These are phyloP conservation scores for Andrena camellia DNA, from an alignment of 2,888 invertebrate genomes.

Conservation along the genomic window DNA sequence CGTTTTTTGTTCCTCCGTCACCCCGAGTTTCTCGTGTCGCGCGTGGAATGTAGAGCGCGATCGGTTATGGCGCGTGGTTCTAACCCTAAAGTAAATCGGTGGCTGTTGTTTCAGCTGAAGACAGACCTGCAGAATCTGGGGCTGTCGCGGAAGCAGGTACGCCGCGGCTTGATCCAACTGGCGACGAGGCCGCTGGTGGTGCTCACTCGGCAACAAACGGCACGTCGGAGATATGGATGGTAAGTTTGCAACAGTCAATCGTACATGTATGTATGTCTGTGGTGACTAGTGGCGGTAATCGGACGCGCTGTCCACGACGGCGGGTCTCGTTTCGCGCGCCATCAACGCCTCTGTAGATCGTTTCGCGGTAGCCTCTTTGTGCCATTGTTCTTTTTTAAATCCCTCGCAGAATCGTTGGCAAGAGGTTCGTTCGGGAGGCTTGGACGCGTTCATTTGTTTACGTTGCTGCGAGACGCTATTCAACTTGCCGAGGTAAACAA, in stretches of 20 bases:
- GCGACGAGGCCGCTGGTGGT: slow-evolving; percentile 54
- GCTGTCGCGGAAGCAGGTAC: slow-evolving; percentile 46
- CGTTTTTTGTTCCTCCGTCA: neutral
- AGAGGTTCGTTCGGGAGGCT: neutral
- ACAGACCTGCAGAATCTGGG: slow-evolving; percentile 54
- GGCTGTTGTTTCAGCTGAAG: slow-evolving; percentile 67
- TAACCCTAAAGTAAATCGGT: slow-evolving; percentile 16
- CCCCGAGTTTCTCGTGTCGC: neutral
- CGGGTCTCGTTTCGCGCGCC: neutral
- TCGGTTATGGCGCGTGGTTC: slow-evolving; percentile 6
- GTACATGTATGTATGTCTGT: too few relatives aligned
- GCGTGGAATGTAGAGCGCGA: neutral
- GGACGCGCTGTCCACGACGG: neutral
- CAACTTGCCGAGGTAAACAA: neutral
- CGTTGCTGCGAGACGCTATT: neutral
- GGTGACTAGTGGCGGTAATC: too few relatives aligned
- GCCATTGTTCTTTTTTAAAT: neutral
- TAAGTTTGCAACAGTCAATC: slow-evolving; percentile 16
- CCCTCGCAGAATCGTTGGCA: neutral
- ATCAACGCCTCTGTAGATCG: too few relatives aligned
- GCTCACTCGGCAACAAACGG: slow-evolving; percentile 21
- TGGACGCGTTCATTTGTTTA: neutral
- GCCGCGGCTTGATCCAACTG: slow-evolving; percentile 66
- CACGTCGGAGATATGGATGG: neutral
- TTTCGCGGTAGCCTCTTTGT: too few relatives aligned